Base-by-base conservation (phyloP, 2,888 invertebrate genomes). In the Drosophila prolongata region DNA sequence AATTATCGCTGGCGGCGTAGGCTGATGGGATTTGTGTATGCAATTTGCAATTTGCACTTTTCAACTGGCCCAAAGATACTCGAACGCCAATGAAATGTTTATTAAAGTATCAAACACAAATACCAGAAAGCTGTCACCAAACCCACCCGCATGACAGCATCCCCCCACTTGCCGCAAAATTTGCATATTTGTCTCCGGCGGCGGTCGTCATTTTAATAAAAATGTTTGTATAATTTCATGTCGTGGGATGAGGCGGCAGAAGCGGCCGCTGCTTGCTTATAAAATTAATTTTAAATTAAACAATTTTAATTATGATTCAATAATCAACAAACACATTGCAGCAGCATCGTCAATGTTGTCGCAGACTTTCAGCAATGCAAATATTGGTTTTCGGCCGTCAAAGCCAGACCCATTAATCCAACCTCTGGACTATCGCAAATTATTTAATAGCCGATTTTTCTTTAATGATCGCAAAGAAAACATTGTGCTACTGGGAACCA, bases 261-360 rank as follows among this genome's bases (percentile, higher is more conserved):
- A 13, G 61, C 56, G 38, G 35, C 55, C 60, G 13, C 58, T 66
- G 60, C 76, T 47, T 72, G 73, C 76, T 76, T 70, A 64, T 76
- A 76, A 75, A 64, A 77, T 77, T 77, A 77, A 77, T 77, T 77
- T 77, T 64, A 74, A 70, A 75, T 77, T 74, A 75, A 77, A 77
- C 78, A 70, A 77, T 77, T 74, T 77, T 77, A 77, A 77, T 77
- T 77, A 77, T 64, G 77, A 70, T 77, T 65, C 78, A 66, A 77
- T 77, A 77, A 70, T 56, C 75, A 77, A 64, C 68, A 72, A 61
- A 60, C 54, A 58, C 71, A 53, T 30, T 53, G 74, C 55, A 47
- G 74, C 55, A 14, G 54, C 60, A 14, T 14, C 52, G 54, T 50
- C 65, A 73, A 56, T 67, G 56, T 75, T 75, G 53, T 69, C 62